Percentiles rank a stretch among this genome's conserved stretches.
These are phyloP conservation scores for Lepus townsendii DNA, from an alignment of 2,797 vertebrate species.

Conservation along the genomic window DNA sequence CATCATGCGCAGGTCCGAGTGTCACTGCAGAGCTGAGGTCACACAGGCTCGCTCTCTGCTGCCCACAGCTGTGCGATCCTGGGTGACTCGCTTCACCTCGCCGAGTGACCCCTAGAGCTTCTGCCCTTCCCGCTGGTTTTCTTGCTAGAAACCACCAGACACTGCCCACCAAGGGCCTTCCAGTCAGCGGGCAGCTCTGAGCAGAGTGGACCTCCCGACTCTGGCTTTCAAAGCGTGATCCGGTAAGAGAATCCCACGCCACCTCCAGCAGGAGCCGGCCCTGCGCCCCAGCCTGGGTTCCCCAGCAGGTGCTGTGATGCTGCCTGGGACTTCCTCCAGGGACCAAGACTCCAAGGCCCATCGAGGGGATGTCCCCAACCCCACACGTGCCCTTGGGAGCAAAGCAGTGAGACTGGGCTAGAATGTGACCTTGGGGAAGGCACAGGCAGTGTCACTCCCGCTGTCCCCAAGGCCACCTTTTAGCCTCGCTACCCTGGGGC, in stretches of 20 bases:
- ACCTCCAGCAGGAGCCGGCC: neutral
- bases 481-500: neutral
- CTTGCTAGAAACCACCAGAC: no score
- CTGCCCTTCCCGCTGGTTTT: neutral
- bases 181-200: neutral
- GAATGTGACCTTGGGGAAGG: neutral
- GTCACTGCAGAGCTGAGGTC: neutral
- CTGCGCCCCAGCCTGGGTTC: neutral
- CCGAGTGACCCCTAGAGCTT: neutral
- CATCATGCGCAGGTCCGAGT: fast-evolving
- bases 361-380: fast-evolving
- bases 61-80: neutral
- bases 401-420: no score
- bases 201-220: neutral
- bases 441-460: fast-evolving
- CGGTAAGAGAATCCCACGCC: no score
- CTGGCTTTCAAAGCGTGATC: no score
- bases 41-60: neutral
- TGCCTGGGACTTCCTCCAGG: neutral
- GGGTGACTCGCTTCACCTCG: neutral
- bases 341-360: neutral
- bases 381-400: neutral
- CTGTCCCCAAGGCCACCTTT: no score
- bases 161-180: neutral
- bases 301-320: fast-evolving